Evolutionary conservation across 2,888 invertebrate genomes (phyloP), one percentile per base, ranked within the genome.

Genomic region (Trachelus stipa): DNA sequence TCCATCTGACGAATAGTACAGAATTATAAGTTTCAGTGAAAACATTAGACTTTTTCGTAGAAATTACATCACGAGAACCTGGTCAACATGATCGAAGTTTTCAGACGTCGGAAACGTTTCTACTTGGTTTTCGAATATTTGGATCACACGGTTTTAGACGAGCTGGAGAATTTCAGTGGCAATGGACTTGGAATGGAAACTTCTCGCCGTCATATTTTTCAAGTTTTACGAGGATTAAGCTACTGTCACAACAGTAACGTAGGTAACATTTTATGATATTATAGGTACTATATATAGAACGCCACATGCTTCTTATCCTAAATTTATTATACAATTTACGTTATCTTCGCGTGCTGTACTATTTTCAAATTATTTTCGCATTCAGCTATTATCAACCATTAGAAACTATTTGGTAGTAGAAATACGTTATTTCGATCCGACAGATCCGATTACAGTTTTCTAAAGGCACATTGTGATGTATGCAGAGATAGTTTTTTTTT

Each of bases 51-150:
- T 30, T 83, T 68, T 80, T 77, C 89, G 6, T 92, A 97, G 97
- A 96, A 96, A 94, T 93, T 97, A 79, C 95, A 95, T 11, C 97
- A 98, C 90, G 97, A 97, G 86, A 97, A 98, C 92, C 92, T 98
- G 80, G 97, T 98, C 76, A 96, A 96, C 88, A 94, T 98, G 93
- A 95, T 97, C 81, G 97, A 97, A 92, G 97, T 97, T 82, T 97
- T 98, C 91, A 94, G 97, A 23, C 94, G 96, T 78, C 95, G 96
- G 90, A 95, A 96, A 86, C 93, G 97, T 76, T 96, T 97, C 90
- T 97, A 97, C 92, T 92, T 98, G 40, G 97, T 98, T 12, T 97
- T 97, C 90, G 97, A 98, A 91, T 97, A 95, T 92, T 92, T 97
- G 86, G 97, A 97, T 90, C 96, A 97, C 88, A 97, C 97, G 0